Percentiles rank a stretch among this genome's conserved stretches.
Conservation (phyloP, 2,888 invertebrate species). For the Philereme transversata region DNA sequence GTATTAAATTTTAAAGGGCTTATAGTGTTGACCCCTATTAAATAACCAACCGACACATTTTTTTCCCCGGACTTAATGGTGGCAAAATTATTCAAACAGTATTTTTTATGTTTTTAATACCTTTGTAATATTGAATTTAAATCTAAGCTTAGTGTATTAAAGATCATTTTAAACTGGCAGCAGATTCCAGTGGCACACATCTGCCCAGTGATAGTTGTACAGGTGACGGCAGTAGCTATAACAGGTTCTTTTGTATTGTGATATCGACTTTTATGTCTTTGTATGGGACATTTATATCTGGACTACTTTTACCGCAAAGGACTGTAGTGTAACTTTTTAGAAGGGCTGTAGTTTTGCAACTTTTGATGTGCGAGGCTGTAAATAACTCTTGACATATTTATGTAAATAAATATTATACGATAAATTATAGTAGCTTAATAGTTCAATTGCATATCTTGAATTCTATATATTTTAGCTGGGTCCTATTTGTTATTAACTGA, state of each 20-base stretch:
- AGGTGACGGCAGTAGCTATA: constrained; percentile 65
- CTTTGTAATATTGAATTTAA: neutral
- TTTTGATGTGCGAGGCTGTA: constrained; percentile 27
- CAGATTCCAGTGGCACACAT: constrained; percentile 1
- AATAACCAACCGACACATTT: too few species aligned
- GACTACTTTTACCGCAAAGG: constrained; percentile 57
- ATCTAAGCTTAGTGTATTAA: neutral
- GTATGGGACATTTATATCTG: constrained; percentile 37
- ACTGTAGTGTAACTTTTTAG: constrained; percentile 20
- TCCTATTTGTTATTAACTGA: neutral
- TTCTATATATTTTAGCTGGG: neutral
- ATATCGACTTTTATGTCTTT: constrained; percentile 44
- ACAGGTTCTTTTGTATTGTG: constrained; percentile 68
- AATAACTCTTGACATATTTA: constrained; percentile 25
- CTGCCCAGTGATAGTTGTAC: constrained; percentile 56
- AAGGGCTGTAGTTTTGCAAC: constrained; percentile 30
- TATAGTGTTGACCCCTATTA: too few species aligned
- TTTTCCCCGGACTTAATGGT: too few species aligned
- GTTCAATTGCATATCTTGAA: constrained; percentile 3
- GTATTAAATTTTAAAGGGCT: too few species aligned
- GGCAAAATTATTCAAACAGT: too few species aligned
- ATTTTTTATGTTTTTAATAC: neutral
- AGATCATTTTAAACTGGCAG: constrained; percentile 4
- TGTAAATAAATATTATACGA: too few species aligned
- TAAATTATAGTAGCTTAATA: neutral